Evolutionary conservation across 2,113 vertebrate genomes (phyloP).

Genomic region (Thomomys bottae): DNA sequence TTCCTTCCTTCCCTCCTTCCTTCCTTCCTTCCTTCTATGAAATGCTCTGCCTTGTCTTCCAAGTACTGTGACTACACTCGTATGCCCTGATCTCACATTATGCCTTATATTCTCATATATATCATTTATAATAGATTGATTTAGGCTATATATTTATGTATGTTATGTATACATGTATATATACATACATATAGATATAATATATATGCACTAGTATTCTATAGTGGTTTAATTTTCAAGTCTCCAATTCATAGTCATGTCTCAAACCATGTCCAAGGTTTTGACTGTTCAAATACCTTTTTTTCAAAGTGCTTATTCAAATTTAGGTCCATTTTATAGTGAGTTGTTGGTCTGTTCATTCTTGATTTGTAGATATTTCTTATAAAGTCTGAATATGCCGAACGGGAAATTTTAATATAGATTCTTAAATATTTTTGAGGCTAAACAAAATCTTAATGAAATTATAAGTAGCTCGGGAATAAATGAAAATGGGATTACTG

Average conservation of each 20-base stretch:
- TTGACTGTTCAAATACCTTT: neutral
- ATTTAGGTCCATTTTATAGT: conserved; percentile 17
- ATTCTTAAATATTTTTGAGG: neutral
- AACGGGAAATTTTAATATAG: conserved; percentile 22
- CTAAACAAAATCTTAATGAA: conserved; percentile 4
- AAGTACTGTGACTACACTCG: too few species aligned
- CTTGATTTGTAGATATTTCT: neutral
- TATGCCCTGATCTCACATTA: neutral
- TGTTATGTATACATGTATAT: too few species aligned
- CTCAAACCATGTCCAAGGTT: neutral
- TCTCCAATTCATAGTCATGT: neutral
- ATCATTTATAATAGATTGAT: neutral
- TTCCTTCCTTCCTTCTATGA: too few species aligned
- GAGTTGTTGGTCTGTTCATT: neutral
- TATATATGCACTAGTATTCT: neutral
- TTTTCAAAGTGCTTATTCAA: conserved; percentile 19
- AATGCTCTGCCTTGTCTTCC: too few species aligned
- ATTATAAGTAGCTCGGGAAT: conserved; percentile 7
- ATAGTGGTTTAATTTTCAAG: neutral
- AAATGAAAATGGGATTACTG: conserved; percentile 16
- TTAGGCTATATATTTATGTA: too few species aligned
- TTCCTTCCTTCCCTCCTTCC: too few species aligned
- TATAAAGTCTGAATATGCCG: conserved; percentile 1
- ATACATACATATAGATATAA: neutral
- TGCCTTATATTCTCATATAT: neutral